Evolutionary conservation across 2,113 vertebrate species (phyloP), one percentile per base, ranked within the genome.

Genomic region (Guaruba guarouba): DNA sequence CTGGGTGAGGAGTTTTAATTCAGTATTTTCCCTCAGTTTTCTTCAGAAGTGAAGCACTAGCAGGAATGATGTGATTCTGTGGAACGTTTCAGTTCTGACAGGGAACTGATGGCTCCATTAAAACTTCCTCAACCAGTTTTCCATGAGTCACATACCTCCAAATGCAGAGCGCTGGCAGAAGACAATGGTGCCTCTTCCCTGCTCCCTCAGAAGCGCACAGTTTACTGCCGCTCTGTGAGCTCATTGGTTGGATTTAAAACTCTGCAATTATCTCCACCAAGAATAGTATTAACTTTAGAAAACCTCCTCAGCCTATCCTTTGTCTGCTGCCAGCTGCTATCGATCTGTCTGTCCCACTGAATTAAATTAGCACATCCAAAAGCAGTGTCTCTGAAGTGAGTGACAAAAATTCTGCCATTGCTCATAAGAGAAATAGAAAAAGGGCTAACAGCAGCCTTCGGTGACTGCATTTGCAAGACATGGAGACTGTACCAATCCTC

Each of bases 221-320:
- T 88, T 93, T 84, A 25, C 33, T 69, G 49, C 10, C 0, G 0
- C 28, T 64, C 44, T 44, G 5, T 62, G 35, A 96, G 67, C 49
- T 79, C n/a, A 95, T 33, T 94, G 93, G 75, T 15, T 85, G 91
- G 39, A 74, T 94, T 82, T 87, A 57, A 87, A 90, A 70, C 52
- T 80, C 87, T 91, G 74, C 49, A 95, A 94, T 97, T 95, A 91
- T 85, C 77, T 89, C 44, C 84, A 94, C 78, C 78, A 96, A 87
- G 78, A 95, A 91, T 57, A 95, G 67, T 46, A 70, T 85, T 96
- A 96, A 92, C 86, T 90, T 95, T 55, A 83, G 76, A 88, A 95
- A 96, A 44, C 51, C 85, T 90, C 75, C 75, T 92, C 91, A 93
- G 78, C 67, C 84, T 80, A 52, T 76, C 67, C 57, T 82, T 96